A percentile compares a stretch with the other conserved stretches of the same genome.
phyloP scores from a whole-genome alignment of 2,888 invertebrate species.

The Drosophila birchii region DNA sequence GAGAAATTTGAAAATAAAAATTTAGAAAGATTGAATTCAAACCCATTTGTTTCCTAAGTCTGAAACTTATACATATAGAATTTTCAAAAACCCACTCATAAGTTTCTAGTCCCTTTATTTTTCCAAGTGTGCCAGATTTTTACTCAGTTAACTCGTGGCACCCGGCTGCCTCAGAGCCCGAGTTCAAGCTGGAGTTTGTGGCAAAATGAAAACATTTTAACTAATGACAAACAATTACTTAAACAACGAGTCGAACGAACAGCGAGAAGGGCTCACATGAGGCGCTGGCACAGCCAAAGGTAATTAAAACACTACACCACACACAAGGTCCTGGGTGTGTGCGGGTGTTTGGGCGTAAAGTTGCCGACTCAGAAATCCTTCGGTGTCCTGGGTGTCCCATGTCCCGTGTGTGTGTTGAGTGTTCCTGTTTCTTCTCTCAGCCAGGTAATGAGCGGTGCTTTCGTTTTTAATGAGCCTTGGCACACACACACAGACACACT shows the following conservation, averaged over 20 bases:
- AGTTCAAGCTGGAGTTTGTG: constrained; percentile 23
- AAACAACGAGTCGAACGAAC: constrained; percentile 74
- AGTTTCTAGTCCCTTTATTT: background rate
- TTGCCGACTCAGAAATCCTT: constrained; percentile 73
- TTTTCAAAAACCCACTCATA: background rate
- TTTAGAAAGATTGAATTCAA: no score
- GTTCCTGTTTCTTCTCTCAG: constrained; percentile 60
- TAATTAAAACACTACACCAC: constrained; percentile 69
- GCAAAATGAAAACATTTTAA: constrained; percentile 81
- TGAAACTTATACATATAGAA: background rate
- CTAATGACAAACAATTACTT: constrained; percentile 82
- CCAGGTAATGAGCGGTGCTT: constrained; percentile 70
- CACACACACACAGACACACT: constrained; percentile 20
- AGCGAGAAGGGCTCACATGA: constrained; percentile 38
- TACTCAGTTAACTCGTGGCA: background rate
- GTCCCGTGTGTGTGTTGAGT: constrained; percentile 34
- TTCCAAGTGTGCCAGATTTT: background rate
- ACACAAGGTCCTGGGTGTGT: background rate
- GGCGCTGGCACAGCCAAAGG: constrained; percentile 61
- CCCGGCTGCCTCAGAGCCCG: background rate
- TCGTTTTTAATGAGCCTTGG: constrained; percentile 75
- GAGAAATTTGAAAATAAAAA: no score
- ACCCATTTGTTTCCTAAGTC: no score
- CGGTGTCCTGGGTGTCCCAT: constrained; percentile 37
- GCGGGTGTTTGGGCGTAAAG: constrained; percentile 72